Evolutionary conservation across 30 jellyfish, hydroid and myxozoan species (phyloP), one percentile per base, ranked within the genome.

Genomic region (Pelagia noctiluca): DNA sequence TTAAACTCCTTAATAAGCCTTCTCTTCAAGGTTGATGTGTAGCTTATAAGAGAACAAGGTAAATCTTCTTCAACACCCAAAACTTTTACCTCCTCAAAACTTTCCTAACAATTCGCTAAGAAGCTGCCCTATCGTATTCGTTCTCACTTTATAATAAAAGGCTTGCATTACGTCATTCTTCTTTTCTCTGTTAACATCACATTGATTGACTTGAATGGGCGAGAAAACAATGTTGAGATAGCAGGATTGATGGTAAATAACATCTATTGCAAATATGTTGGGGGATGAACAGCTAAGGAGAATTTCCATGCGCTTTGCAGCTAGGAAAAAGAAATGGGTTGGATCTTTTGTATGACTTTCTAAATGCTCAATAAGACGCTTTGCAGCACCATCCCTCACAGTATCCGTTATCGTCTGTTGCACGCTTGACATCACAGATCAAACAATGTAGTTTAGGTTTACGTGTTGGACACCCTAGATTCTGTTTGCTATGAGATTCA

Each of bases 21-120:
- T 36, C 50, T 24, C 82, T 73, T 49, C 63, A 63, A 33, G 8
- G 90, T 76, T 2, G 28, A 18, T 1, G 88, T 54, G 35, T 53
- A 33, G 1, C 24, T 22, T 7, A 76, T 35, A 0, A 38, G 80
- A 25, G 88, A 80, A 3, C 13, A 2, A 21, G 29, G 21, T 7
- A 76, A 66, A 5, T 49, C 88, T 22, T 52, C 35, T 21, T 80
- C 90, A 1, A 21, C 90, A 48, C 90, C 35, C 34, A 80, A 3
- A 18, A 13, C 16, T 16, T 21, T 60, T 21, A 60, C n/a, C 12
- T 21, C 35, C n/a, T 60, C 73, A 8, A 60, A 28, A 21, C 8
- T 7, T n/a, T 60, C 73, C 8, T 60, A 4, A 21, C 8, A n/a
- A 23, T 5, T n/a, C n/a, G n/a, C n/a, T n/a, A n/a, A 28, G 11